Base-by-base conservation (phyloP, 2,113 vertebrate species). In the Rhinolophus ferrumequinum region DNA sequence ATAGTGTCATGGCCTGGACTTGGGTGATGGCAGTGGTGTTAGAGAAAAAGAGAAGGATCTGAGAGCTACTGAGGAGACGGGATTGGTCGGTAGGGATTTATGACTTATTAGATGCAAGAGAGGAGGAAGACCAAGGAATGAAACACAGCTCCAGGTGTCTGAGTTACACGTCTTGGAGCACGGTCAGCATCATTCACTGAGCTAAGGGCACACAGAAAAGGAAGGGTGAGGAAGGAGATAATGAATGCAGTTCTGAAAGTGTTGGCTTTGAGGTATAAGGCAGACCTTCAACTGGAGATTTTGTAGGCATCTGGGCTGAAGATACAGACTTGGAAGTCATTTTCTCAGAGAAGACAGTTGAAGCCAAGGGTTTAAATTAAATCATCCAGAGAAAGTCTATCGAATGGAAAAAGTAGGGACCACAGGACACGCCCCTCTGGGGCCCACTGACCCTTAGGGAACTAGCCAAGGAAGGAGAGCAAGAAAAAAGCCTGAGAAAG, bases 21-120 rank as follows among this genome's bases (percentile, higher is more conserved):
- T 66, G 2, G 41, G 13, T 44, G 5, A 85, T 33, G 30, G 10
- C 44, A 84, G 7, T 72, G 41, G 6, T 58, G 26, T 84, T 67
- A 84, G 11, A 84, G 58, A 80, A 95, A 96, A 88, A 64, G n/a
- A 80, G 35, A 70, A 52, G 38, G 62, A 54, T 82, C 66, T 80
- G 70, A 92, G 13, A 87, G n/a, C 24, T 67, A 69, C 5, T 67
- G 33, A 66, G 22, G 41, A 83, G 52, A 11, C 54, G 69, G 30
- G 87, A 76, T 5, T 83, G 38, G 41, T 44, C 41, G 41, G 24
- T 56, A 66, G 47, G 8, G 62, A 90, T 70, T 93, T 52, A 60
- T 50, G 41, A 94, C 12, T 79, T 92, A 82, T 3, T 64, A 41
- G 30, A 60, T 70, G 24, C 75, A 22, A 83, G 28, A 64, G n/a